Percentiles rank a stretch among this genome's conserved stretches.
These are phyloP conservation scores for Leptodactylus fuscus DNA, from an alignment of 2,113 vertebrate genomes.

Conservation along the genomic window DNA sequence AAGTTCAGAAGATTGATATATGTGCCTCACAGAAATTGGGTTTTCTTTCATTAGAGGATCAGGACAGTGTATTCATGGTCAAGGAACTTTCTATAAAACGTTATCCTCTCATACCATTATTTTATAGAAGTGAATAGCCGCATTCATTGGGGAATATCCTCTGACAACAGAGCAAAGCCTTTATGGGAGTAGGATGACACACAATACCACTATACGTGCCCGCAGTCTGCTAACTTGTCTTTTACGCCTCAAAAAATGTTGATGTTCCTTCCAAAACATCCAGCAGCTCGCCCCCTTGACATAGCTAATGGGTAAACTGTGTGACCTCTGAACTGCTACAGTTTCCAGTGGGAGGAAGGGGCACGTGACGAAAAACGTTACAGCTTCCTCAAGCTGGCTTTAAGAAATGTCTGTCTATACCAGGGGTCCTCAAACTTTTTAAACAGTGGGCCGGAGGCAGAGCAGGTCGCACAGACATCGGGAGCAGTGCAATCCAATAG, in stretches of 20 bases:
- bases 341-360: slow-evolving; percentile 52
- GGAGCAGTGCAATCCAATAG: too few relatives aligned
- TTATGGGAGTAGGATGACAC: background rate
- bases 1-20: too few relatives aligned
- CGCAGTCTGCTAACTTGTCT: slow-evolving; percentile 17
- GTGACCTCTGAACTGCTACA: slow-evolving; percentile 43
- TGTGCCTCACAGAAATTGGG: background rate
- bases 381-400: slow-evolving; percentile 30
- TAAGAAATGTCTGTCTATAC: background rate
- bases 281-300: slow-evolving; percentile 21
- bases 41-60: background rate
- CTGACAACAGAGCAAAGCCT: background rate
- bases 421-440: too few relatives aligned
- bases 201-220: slow-evolving; percentile 4
- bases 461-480: too few relatives aligned
- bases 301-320: slow-evolving; percentile 38
- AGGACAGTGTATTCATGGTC: background rate
- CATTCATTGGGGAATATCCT: slow-evolving; percentile 7
- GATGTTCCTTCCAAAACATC: slow-evolving; percentile 19
- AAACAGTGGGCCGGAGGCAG: too few relatives aligned
- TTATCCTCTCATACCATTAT: background rate
- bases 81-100: background rate
- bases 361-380: slow-evolving; percentile 34
- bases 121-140: background rate
- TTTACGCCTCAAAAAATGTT: slow-evolving; percentile 33